Evolutionary conservation across 2,797 vertebrate species (phyloP), one percentile per base, ranked within the genome.

Genomic region (Danionella dracula): DNA sequence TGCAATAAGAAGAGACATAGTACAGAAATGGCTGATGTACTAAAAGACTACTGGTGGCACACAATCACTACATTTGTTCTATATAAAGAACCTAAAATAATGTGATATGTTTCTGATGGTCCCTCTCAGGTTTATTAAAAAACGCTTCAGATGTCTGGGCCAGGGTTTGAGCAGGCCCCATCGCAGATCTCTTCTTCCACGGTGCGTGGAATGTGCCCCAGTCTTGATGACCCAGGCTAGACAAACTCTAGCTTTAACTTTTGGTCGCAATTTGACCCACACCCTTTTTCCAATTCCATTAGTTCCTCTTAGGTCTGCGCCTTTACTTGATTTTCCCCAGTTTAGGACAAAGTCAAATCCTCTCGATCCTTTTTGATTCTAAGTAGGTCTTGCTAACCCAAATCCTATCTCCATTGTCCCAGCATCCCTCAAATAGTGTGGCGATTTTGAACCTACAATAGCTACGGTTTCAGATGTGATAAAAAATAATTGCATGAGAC

Each of bases 71-170:
- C 17, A 20, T 68, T 12, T 72, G 19, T n/a, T n/a, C n/a, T n/a
- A n/a, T n/a, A n/a, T n/a, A n/a, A n/a, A n/a, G n/a, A n/a, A n/a
- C n/a, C n/a, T n/a, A n/a, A 16, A 68, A 67, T 78, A 74, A 72
- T 37, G 34, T 71, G 71, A 44, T 49, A 42, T 76, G 62, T 76
- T 77, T 78, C 42, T 78, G 66, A 56, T 76, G 70, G 68, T 76
- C 70, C 72, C 60, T 56, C 72, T 73, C 82, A 90, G 88, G 85
- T 71, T 83, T 61, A 85, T 78, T 79, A 83, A 84, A 70, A 89
- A 86, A 77, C 87, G 84, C 79, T 72, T 72, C 31, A 85, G 84
- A 81, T 89, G 85, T 79, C 82, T 88, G 72, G 86, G 86, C 29
- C 70, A 85, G 46, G 71, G 21, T 70, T 37, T 70, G 51, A 53